Evolutionary conservation across 2,113 vertebrate genomes (phyloP), one percentile per base, ranked within the genome.

Genomic region (Mobula birostris): DNA sequence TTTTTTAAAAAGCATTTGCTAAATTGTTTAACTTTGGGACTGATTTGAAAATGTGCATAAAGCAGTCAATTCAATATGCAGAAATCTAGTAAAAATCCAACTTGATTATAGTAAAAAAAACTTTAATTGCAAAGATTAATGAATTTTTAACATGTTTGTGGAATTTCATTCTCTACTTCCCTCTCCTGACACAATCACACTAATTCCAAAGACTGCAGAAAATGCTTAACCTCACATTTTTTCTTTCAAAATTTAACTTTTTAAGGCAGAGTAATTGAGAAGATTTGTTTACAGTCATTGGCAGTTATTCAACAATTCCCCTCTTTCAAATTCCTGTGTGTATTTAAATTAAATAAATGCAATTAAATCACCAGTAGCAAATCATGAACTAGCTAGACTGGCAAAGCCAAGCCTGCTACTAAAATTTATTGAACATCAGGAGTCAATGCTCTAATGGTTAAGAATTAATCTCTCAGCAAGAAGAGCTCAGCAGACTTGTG

Each of bases 271-370:
- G 15, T n/a, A 90, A 66, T 90, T 19, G 61, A 58, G 61, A 90
- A 66, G 85, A 66, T 90, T 90, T 90, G 85, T 32, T 90, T 90
- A n/a, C 21, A 87, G n/a, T 68, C 29, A 66, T 32, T 32, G 12
- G 29, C 61, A 90, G 6, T 29, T 0, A 66, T 90, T 66, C 85
- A 66, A 90, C 14, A 66, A 32, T 17, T 32, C 85, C 29, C n/a
- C 85, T 90, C 85, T 66, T 61, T 63, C 61, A 90, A 15, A 32
- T 17, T 32, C 58, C n/a, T 61, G 61, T 68, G 61, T 66, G 5
- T 66, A 90, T n/a, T 36, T 14, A 90, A 90, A 90, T 90, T 90
- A 90, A 90, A 90, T 66, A 90, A 90, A 90, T 90, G 15, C 29
- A 90, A 90, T 19, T 66, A 90, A 66, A 66, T 66, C 15, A 66